phyloP scores from a whole-genome alignment of 2,888 invertebrate genomes.

The Sipha maydis region DNA sequence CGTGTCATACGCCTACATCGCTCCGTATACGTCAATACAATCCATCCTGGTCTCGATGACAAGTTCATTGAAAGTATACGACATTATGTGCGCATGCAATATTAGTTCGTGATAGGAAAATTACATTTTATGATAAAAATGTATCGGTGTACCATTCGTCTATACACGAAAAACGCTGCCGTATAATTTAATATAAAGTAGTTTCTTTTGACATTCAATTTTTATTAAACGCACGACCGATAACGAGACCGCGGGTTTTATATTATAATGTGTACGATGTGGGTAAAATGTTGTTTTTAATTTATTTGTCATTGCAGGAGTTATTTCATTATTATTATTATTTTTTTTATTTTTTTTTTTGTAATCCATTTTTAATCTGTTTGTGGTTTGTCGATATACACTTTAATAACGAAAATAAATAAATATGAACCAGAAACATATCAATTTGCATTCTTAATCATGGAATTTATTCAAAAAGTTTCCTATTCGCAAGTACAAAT shows the following conservation, averaged over 20 bases:
- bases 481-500: background rate
- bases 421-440: background rate
- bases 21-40: background rate
- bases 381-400: no score
- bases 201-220: slow-evolving; percentile 35
- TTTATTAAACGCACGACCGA: slow-evolving; percentile 19
- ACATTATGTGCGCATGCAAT: background rate
- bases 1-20: slow-evolving; percentile 14
- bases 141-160: background rate
- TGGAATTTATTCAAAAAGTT: background rate
- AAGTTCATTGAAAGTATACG: slow-evolving; percentile 7
- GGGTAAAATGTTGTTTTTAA: slow-evolving; percentile 18
- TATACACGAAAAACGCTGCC: no score
- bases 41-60: slow-evolving; percentile 10
- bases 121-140: slow-evolving; percentile 48
- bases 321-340: no score
- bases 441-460: background rate
- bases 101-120: slow-evolving; percentile 47
- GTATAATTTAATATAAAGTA: background rate
- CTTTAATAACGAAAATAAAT: no score
- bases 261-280: background rate
- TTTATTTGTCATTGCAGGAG: background rate
- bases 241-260: slow-evolving; percentile 44
- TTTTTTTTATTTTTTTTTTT: background rate
- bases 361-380: background rate